Percentiles rank a stretch among this genome's conserved stretches.
Evolutionary conservation across 2,797 vertebrate species (phyloP).

Genomic region (Pipistrellus pipistrellus): DNA sequence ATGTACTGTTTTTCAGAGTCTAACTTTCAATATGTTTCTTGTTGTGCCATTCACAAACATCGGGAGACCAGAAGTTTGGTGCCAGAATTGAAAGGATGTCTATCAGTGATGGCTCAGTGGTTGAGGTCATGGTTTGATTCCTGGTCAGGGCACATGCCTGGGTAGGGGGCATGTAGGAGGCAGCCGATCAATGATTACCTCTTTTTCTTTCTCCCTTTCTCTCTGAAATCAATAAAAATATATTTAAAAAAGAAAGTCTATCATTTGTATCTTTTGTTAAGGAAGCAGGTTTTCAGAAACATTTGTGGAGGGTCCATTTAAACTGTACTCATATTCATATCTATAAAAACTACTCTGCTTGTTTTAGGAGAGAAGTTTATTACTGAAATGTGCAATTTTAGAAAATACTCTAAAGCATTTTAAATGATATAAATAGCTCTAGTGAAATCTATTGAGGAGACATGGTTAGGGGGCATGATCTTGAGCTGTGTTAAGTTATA

Average conservation of each 20-base stretch:
- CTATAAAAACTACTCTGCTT: slow-evolving; percentile 36
- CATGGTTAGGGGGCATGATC: background rate
- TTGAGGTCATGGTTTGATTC: too few relatives aligned
- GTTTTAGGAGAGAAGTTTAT: slow-evolving; percentile 27
- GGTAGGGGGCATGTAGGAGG: too few relatives aligned
- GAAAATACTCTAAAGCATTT: slow-evolving; percentile 46
- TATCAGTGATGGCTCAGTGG: background rate
- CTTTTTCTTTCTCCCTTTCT: too few relatives aligned
- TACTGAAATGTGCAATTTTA: slow-evolving; percentile 14
- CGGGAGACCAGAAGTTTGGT: slow-evolving; percentile 8
- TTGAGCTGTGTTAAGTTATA: background rate
- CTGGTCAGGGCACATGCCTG: too few relatives aligned
- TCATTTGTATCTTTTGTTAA: slow-evolving; percentile 16
- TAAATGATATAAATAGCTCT: slow-evolving; percentile 38
- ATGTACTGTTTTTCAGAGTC: background rate
- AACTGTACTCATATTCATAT: background rate
- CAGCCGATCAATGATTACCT: too few relatives aligned
- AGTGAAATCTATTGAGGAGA: slow-evolving; percentile 26
- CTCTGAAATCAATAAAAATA: too few relatives aligned
- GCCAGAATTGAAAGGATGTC: background rate
- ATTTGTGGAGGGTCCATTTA: slow-evolving; percentile 26
- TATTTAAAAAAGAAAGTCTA: background rate
- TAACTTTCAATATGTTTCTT: background rate
- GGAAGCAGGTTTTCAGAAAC: background rate
- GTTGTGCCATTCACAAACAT: background rate